Percentiles rank a stretch among this genome's conserved stretches.
These are phyloP conservation scores for Chironomus tentans DNA, from an alignment of 2,888 invertebrate species.

Conservation along the genomic window DNA sequence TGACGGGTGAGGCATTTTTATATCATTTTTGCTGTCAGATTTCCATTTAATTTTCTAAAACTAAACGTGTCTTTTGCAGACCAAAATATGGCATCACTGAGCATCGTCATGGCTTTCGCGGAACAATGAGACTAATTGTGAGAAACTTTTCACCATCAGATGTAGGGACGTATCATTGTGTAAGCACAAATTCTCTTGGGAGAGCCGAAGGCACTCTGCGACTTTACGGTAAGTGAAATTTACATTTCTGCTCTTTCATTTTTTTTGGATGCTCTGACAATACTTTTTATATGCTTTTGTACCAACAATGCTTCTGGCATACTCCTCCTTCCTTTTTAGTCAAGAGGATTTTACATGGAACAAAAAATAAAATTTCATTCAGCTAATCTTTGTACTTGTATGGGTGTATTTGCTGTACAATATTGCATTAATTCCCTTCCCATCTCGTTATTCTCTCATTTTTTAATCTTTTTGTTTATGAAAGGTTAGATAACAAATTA, in stretches of 20 bases:
- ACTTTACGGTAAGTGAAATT: conserved; percentile 48
- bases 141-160: conserved; percentile 48
- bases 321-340: too few species aligned
- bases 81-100: conserved; percentile 43
- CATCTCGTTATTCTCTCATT: not conserved
- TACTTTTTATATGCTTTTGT: too few species aligned
- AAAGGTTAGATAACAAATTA: conserved; percentile 3
- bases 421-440: not conserved
- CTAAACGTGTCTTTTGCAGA: conserved; percentile 31
- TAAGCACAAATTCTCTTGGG: conserved; percentile 58
- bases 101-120: conserved; percentile 41
- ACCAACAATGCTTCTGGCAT: too few species aligned
- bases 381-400: too few species aligned
- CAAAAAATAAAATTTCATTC: too few species aligned
- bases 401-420: too few species aligned
- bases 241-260: not conserved
- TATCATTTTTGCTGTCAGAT: too few species aligned
- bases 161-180: conserved; percentile 68
- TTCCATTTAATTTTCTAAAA: not conserved
- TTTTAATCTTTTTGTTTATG: conserved; percentile 6
- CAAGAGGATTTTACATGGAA: too few species aligned
- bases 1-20: conserved; percentile 54
- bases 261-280: not conserved
- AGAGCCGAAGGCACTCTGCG: conserved; percentile 55
- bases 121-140: conserved; percentile 40